Conservation (phyloP, 2,113 vertebrate species). For the Rhegmatorhina hoffmannsi region DNA sequence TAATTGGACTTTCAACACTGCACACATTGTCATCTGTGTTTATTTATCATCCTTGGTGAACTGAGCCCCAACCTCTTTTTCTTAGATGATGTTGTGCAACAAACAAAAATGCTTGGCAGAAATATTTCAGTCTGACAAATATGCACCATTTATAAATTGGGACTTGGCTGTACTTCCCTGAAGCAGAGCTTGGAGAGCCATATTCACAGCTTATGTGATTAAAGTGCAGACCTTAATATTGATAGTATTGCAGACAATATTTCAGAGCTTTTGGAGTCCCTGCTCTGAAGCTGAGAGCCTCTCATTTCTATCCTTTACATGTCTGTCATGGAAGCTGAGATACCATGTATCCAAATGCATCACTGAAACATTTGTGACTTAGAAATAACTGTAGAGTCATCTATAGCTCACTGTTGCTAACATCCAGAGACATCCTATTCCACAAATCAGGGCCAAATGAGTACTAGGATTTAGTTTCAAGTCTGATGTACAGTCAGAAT, state of each 20-base stretch:
- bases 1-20: background rate
- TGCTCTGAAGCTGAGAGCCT: background rate
- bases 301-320: background rate
- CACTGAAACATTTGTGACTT: background rate
- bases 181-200: background rate
- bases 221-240: background rate
- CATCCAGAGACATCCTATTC: background rate
- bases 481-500: background rate
- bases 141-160: background rate
- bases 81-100: background rate
- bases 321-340: background rate
- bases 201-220: background rate
- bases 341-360: background rate
- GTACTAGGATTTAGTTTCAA: background rate
- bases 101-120: background rate
- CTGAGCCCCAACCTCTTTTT: background rate
- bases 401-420: background rate
- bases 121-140: background rate
- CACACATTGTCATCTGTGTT: background rate
- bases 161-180: background rate
- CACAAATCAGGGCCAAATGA: background rate
- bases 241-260: background rate
- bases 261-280: background rate
- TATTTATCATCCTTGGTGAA: background rate
- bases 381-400: background rate